Evolutionary conservation across 2,797 vertebrate species (phyloP), one percentile per base, ranked within the genome.

Genomic region (Amblyopsis hoosieri): DNA sequence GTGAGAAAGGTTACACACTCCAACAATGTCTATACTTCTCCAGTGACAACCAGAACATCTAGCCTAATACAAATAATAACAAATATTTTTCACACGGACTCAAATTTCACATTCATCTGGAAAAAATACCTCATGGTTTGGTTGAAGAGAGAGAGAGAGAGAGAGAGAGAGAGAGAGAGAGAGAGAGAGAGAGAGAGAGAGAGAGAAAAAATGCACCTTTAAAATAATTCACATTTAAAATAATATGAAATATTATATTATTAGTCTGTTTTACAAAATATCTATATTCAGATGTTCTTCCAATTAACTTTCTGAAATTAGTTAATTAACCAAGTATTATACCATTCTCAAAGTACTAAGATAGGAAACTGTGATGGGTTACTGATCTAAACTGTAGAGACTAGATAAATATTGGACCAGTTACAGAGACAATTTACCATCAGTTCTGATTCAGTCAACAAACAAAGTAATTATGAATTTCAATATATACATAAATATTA

Each of bases 401-500:
- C 37, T 42, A 9, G 37, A 42, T 42, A 8, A 2, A 42, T 42
- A 42, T 42, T 42, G 37, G 37, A 8, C 37, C 37, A 42, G 37
- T 42, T 42, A 42, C 37, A 42, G 37, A 42, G 37, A 42, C 8
- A 8, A 42, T 7, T 42, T 42, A 42, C 7, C 8, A 51, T 5
- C 63, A 61, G 54, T 52, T 47, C 53, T 47, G 13, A 51, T 17
- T n/a, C 68, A 75, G 57, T 52, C 47, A 31, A 17, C 45, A 33
- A 3, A 59, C 14, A 71, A 69, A 63, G 54, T 31, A 12, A 64
- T 75, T 79, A 85, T 75, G 87, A 89, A 86, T 87, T 78, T 83
- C 75, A 66, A 71, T 88, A 76, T 84, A 54, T 90, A 92, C 90
- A 92, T 84, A 80, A 66, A 88, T 62, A 77, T 82, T 79, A 72